phyloP scores from a whole-genome alignment of 2,113 vertebrate species.

The Aldabrachelys gigantea region DNA sequence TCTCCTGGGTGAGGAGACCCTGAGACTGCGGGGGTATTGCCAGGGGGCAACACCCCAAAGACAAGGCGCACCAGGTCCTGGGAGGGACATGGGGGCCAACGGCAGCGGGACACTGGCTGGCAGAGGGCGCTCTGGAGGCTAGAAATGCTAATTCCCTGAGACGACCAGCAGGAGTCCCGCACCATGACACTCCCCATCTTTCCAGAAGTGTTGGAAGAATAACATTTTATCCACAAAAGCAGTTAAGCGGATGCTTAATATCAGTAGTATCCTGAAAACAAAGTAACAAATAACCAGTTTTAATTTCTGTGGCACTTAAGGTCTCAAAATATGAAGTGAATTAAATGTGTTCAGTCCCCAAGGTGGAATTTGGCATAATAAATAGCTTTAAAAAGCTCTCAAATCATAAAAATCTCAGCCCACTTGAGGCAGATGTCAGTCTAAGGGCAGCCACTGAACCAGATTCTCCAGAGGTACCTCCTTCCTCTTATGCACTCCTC shows the following conservation, averaged over 20 bases:
- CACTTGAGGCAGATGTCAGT: not conserved
- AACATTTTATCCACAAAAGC: not conserved
- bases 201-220: not conserved
- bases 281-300: not conserved
- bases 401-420: not conserved
- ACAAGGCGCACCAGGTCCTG: too few species aligned
- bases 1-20: too few species aligned
- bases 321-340: not conserved
- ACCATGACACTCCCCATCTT: not conserved
- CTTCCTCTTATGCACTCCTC: not conserved
- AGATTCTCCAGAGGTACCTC: not conserved
- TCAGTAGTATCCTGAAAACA: not conserved
- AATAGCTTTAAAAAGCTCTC: not conserved
- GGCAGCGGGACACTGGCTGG: too few species aligned
- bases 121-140: too few species aligned
- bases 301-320: not conserved
- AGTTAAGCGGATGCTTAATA: not conserved
- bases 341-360: not conserved
- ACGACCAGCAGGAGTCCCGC: too few species aligned
- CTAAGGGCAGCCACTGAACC: not conserved
- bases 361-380: not conserved
- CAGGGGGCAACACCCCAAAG: too few species aligned
- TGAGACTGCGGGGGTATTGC: too few species aligned
- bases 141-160: too few species aligned
- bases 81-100: too few species aligned